phyloP scores from a whole-genome alignment of 2,797 vertebrate species.

The Gambelia wislizenii region DNA sequence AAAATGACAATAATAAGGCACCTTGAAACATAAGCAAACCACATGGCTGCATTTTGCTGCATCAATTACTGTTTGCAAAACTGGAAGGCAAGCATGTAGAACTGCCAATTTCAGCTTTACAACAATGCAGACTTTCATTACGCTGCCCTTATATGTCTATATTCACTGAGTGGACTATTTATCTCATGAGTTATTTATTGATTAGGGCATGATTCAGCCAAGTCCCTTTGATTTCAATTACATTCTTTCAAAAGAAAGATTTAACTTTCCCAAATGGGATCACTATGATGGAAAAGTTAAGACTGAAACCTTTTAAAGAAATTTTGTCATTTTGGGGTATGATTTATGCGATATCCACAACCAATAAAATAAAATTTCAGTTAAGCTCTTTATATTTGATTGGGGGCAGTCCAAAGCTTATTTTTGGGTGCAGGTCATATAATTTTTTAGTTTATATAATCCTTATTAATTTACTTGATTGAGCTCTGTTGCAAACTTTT shows the following conservation, averaged over 20 bases:
- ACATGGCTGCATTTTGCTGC: slow-evolving; percentile 49
- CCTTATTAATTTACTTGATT: too few relatives aligned
- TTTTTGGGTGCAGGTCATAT: too few relatives aligned
- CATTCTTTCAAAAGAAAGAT: not conserved
- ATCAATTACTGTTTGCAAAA: not conserved
- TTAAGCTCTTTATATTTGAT: not conserved
- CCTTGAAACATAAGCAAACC: slow-evolving; percentile 57
- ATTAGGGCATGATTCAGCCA: not conserved
- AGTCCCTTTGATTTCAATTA: not conserved
- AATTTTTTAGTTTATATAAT: too few relatives aligned
- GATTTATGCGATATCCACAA: too few relatives aligned
- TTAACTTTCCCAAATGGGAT: not conserved
- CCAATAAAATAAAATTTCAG: not conserved
- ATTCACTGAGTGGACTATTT: not conserved
- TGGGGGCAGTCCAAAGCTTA: not conserved
- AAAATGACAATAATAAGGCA: slow-evolving; percentile 50
- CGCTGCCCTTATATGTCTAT: not conserved
- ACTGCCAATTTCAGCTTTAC: slow-evolving; percentile 18
- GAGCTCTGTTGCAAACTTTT: too few relatives aligned
- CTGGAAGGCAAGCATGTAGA: not conserved
- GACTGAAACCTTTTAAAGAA: too few relatives aligned
- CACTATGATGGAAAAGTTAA: not conserved
- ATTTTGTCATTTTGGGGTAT: too few relatives aligned
- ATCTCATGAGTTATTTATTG: not conserved
- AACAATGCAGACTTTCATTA: slow-evolving; percentile 18